Percentiles rank a stretch among this genome's conserved stretches.
phyloP scores from a whole-genome alignment of 2,888 invertebrate species.

The Papilio protenor region DNA sequence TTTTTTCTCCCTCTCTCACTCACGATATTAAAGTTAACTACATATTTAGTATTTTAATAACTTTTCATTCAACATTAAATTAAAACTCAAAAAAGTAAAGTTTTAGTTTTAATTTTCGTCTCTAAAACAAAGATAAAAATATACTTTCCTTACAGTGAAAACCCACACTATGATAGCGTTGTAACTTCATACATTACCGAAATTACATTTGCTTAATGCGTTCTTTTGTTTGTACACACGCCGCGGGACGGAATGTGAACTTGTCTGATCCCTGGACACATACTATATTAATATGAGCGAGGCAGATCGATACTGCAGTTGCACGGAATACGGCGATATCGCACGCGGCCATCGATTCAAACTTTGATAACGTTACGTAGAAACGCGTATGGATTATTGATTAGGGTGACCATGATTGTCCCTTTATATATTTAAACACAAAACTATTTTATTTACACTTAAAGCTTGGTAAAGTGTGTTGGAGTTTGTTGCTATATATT shows the following conservation, averaged over 20 bases:
- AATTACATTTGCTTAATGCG: constrained; percentile 25
- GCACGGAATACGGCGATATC: constrained; percentile 21
- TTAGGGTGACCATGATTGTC: constrained; percentile 23
- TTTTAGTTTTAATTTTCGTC: background rate
- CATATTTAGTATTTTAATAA: background rate
- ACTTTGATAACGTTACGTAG: constrained; percentile 38
- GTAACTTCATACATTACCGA: constrained; percentile 9
- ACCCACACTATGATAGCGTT: background rate
- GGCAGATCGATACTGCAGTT: constrained; percentile 28
- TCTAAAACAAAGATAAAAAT: background rate
- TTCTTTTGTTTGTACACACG: constrained; percentile 12
- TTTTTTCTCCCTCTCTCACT: too few species aligned
- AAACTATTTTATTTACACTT: background rate
- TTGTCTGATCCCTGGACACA: constrained; percentile 5
- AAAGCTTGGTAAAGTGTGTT: background rate
- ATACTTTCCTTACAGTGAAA: background rate
- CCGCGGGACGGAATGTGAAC: background rate
- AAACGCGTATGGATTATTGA: constrained; percentile 43
- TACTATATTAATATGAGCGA: constrained; percentile 33
- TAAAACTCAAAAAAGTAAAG: too few species aligned
- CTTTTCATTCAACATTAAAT: background rate
- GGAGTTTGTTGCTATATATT: too few species aligned
- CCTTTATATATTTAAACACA: too few species aligned
- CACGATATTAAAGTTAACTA: background rate
- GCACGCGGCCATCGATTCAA: constrained; percentile 35